Percentiles rank a stretch among this genome's conserved stretches.
Conservation (phyloP, 1,140 invertebrate species). For the Pogonognathellus flavescens region DNA sequence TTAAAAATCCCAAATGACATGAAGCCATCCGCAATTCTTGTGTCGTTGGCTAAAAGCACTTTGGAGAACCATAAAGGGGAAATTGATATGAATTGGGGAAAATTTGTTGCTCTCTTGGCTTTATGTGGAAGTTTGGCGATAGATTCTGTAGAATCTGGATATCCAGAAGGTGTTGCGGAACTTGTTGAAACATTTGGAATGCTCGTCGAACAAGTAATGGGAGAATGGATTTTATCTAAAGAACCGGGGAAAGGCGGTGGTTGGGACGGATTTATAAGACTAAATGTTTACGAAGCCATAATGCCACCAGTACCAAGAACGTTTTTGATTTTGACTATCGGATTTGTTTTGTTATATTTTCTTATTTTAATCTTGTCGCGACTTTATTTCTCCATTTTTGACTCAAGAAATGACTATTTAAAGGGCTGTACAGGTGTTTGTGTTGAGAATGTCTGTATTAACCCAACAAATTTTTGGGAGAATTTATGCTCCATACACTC, state of each 20-base stretch:
- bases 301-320: conserved; percentile 62
- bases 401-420: neutral
- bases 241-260: conserved; percentile 59
- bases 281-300: conserved; percentile 59
- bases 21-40: conserved; percentile 63
- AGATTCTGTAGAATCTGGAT: conserved; percentile 64
- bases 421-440: neutral
- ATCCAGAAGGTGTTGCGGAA: conserved; percentile 64
- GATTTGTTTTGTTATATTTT: conserved; percentile 17
- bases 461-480: neutral
- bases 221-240: conserved; percentile 63
- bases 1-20: conserved; percentile 62
- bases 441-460: neutral
- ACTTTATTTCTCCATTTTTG: conserved; percentile 2
- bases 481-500: neutral
- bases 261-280: conserved; percentile 64
- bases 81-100: conserved; percentile 64
- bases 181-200: conserved; percentile 66
- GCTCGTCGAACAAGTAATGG: conserved; percentile 64
- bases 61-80: conserved; percentile 56
- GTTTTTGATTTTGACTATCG: conserved; percentile 54
- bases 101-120: conserved; percentile 63
- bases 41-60: conserved; percentile 62
- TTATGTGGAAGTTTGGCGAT: conserved; percentile 62
- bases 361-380: neutral